Evolutionary conservation across 2,113 vertebrate species (phyloP), one percentile per base, ranked within the genome.

Genomic region (Psammodynastes pulverulentus): DNA sequence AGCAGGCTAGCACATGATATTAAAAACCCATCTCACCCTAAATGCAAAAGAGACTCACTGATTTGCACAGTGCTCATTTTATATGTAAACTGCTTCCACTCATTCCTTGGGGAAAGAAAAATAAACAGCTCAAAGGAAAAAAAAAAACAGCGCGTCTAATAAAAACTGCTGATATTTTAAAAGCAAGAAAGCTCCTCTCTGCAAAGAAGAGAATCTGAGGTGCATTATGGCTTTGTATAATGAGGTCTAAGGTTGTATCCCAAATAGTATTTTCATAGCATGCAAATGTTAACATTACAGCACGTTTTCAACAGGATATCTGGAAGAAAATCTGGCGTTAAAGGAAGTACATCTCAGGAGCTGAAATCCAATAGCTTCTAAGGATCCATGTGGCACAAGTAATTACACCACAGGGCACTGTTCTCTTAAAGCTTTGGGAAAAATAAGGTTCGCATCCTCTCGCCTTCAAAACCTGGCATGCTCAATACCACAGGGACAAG

Each of bases 11-110:
- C 72, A 62, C 85, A 85, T 15, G 87, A 89, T 49, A 39, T 58
- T 92, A 19, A 89, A 89, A 89, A 26, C 29, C 45, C 21, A 84
- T 86, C 45, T 92, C 19, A 24, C 45, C 24, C 53, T 58, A 89
- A 92, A 43, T 26, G n/a, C 79, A 92, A 79, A 43, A 89, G 87
- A 89, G 72, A 92, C 49, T 86, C 45, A 89, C 39, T 43, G 23
- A 45, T 62, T 89, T 79, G 45, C 53, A 53, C 88, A 54, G 49
- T 29, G 56, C 45, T 92, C 45, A 39, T 85, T 89, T 62, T 53
- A 86, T 58, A 62, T 79, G 87, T 92, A 89, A 92, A 89, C 17
- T 34, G 4, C 49, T 54, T 26, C 39, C 91, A 24, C 23, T 51
- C 53, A 9, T 89, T 92, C 52, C 72, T 89, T 84, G 49, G 29